These are phyloP conservation scores for Brachypteracias leptosomus DNA, from an alignment of 2,113 vertebrate genomes.

Conservation along the genomic window DNA sequence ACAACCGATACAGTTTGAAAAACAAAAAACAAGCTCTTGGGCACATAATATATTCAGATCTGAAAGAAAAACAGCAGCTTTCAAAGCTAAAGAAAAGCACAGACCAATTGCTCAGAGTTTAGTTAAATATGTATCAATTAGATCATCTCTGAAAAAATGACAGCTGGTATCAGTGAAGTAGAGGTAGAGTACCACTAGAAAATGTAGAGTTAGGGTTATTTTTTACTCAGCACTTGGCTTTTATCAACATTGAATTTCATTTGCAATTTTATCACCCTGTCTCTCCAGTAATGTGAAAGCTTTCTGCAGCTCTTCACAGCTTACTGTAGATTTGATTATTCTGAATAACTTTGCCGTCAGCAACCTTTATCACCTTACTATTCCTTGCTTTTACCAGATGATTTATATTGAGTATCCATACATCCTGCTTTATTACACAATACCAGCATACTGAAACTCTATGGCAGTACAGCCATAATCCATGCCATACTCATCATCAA, in stretches of 20 bases:
- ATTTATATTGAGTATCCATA: neutral
- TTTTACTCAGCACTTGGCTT: conserved; percentile 52
- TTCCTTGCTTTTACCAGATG: conserved; percentile 12
- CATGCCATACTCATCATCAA: accelerated
- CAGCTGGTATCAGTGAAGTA: conserved; percentile 40
- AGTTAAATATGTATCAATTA: conserved; percentile 47
- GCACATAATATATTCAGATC: neutral
- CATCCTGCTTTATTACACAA: neutral
- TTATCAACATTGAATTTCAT: conserved; percentile 67
- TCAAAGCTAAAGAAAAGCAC: neutral
- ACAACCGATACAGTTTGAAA: neutral
- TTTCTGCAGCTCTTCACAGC: conserved; percentile 59
- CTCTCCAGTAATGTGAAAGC: conserved; percentile 59
- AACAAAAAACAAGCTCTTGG: neutral
- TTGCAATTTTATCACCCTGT: conserved; percentile 69
- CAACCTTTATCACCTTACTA: conserved; percentile 46
- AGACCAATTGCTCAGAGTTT: conserved; percentile 11
- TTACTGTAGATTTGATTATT: conserved; percentile 49
- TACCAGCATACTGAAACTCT: neutral
- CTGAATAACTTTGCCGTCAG: conserved; percentile 42
- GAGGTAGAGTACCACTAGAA: conserved; percentile 49
- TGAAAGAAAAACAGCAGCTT: neutral
- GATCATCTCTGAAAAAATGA: conserved; percentile 25
- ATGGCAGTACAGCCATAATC: neutral
- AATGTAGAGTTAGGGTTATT: conserved; percentile 56